A percentile compares a stretch with the other conserved stretches of the same genome.
Conservation (phyloP, 2,888 invertebrate species). For the Ctenicera cuprea region DNA sequence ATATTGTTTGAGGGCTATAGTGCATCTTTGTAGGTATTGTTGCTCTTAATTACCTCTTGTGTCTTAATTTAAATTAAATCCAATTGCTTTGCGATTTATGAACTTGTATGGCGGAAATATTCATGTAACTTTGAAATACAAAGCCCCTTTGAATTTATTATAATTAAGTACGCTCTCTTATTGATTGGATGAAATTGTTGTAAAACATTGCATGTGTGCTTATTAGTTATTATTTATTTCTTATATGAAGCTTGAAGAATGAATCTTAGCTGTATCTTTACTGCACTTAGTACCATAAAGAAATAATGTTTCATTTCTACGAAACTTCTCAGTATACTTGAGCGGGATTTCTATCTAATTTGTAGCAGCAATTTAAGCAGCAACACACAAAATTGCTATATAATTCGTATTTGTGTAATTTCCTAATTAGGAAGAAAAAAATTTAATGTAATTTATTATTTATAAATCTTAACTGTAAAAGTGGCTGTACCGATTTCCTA, state of each 20-base stretch:
- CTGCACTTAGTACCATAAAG: too few relatives aligned
- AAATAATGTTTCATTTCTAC: too few relatives aligned
- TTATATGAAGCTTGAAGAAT: not conserved
- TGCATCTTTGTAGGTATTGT: constrained; percentile 53
- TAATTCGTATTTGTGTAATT: too few relatives aligned
- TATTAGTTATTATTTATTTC: constrained; percentile 1
- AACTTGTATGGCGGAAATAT: constrained; percentile 34
- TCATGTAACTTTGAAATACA: constrained; percentile 24
- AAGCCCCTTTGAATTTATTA: constrained; percentile 35
- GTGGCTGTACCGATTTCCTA: too few relatives aligned
- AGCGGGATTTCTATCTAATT: too few relatives aligned
- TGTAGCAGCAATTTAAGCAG: too few relatives aligned
- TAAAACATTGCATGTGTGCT: not conserved
- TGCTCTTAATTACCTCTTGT: constrained; percentile 53
- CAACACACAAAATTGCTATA: too few relatives aligned
- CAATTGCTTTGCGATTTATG: constrained; percentile 47
- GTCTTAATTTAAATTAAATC: constrained; percentile 53
- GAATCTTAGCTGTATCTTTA: too few relatives aligned
- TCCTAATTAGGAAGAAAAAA: too few relatives aligned
- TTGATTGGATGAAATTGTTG: constrained; percentile 12
- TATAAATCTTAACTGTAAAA: too few relatives aligned
- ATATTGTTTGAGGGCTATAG: constrained; percentile 51
- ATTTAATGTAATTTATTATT: too few relatives aligned
- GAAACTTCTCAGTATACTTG: too few relatives aligned
- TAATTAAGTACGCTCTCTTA: constrained; percentile 31